A percentile compares a stretch with the other conserved stretches of the same genome.
Conservation (phyloP, 2,797 vertebrate genomes). For the Megalops cyprinoides region DNA sequence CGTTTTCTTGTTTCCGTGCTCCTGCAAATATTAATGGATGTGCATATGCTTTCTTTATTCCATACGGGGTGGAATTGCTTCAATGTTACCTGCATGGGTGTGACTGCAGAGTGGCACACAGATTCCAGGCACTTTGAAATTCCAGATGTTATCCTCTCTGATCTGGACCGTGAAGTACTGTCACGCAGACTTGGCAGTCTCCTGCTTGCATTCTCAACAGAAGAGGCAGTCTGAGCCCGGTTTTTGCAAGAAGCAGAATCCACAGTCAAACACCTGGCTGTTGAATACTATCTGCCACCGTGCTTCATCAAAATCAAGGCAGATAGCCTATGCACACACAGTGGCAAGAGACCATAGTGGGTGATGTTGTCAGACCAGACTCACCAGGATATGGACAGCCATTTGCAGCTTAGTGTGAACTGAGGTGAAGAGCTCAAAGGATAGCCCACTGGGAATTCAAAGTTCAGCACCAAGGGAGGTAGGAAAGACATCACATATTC, state of each 20-base stretch:
- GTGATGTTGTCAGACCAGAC: neutral
- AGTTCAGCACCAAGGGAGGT: conserved; percentile 91
- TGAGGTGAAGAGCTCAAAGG: conserved; percentile 82
- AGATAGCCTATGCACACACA: too few species aligned
- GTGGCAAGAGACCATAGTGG: neutral
- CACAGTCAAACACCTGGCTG: conserved; percentile 76
- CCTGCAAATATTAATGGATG: neutral
- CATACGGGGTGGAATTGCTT: neutral
- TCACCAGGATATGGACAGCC: conserved; percentile 91
- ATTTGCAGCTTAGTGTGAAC: conserved; percentile 92
- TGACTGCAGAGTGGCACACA: conserved; percentile 77
- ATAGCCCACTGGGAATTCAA: conserved; percentile 90
- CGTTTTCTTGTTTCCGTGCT: neutral
- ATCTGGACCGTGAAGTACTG: conserved; percentile 85
- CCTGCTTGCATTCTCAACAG: conserved; percentile 79
- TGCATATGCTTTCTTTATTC: too few species aligned
- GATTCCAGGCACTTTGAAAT: conserved; percentile 83
- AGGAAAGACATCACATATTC: conserved; percentile 86
- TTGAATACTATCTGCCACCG: conserved; percentile 79
- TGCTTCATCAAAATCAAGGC: conserved; percentile 79
- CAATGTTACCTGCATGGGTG: conserved; percentile 81
- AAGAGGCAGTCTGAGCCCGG: conserved; percentile 79
- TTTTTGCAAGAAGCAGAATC: conserved; percentile 80
- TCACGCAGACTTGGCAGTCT: conserved; percentile 82
- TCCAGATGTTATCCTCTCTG: conserved; percentile 79